A percentile compares a stretch with the other conserved stretches of the same genome.
Conservation (phyloP, 1,140 invertebrate species). For the Matsumurasca onukii region DNA sequence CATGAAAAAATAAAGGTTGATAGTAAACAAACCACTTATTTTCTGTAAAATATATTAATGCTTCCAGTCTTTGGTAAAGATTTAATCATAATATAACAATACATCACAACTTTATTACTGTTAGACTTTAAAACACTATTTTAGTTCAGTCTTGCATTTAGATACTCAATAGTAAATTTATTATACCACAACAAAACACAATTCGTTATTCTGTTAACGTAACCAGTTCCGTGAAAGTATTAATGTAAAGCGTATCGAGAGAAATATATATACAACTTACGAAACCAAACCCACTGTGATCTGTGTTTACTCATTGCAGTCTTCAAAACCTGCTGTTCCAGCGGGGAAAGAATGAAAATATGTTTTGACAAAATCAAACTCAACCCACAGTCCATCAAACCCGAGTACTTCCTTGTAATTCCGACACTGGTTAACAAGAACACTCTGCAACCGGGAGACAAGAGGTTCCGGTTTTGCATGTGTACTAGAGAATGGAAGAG, state of each 20-base stretch:
- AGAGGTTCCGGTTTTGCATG: slow-evolving; percentile 68
- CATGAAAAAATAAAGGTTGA: too few species aligned
- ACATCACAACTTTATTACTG: too few species aligned
- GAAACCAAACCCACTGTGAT: slow-evolving; percentile 92
- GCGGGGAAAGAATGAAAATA: slow-evolving; percentile 61
- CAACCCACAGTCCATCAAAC: slow-evolving; percentile 78
- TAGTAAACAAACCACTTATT: too few species aligned
- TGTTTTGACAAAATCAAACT: slow-evolving; percentile 72
- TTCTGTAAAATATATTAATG: too few species aligned
- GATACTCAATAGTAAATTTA: too few species aligned
- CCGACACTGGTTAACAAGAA: slow-evolving; percentile 82
- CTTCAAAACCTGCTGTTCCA: slow-evolving; percentile 48
- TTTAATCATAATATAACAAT: too few species aligned
- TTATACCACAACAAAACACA: too few species aligned
- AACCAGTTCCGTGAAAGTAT: slow-evolving; percentile 75
- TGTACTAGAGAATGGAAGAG: slow-evolving; percentile 77
- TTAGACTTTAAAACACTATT: too few species aligned
- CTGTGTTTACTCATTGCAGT: slow-evolving; percentile 81
- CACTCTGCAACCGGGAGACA: slow-evolving; percentile 75
- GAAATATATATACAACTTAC: slow-evolving; percentile 85
- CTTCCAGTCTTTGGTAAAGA: too few species aligned
- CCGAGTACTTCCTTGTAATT: slow-evolving; percentile 83
- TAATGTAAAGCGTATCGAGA: slow-evolving; percentile 90
- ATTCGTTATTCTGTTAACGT: too few species aligned
- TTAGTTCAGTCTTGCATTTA: too few species aligned